Conservation (phyloP, 1,140 invertebrate species). For the Diachasmimorpha longicaudata region DNA sequence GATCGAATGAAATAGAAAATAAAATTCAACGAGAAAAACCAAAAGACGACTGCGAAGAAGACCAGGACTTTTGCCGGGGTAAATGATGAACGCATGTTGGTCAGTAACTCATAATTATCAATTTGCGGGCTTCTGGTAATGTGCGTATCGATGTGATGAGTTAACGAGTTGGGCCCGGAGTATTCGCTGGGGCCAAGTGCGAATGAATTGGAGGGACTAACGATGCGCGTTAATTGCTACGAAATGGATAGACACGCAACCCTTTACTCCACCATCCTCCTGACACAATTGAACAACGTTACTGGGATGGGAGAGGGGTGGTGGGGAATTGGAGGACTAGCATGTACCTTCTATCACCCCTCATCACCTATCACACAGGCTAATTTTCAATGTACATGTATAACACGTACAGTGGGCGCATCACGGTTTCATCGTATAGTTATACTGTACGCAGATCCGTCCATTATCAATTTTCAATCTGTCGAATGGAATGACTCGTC, state of each 20-base stretch:
- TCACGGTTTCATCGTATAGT: neutral
- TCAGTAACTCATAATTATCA: neutral
- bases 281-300: neutral
- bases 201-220: neutral
- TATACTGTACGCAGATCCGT: neutral
- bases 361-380: neutral
- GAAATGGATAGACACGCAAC: neutral
- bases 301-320: neutral
- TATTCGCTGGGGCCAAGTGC: neutral
- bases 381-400: neutral
- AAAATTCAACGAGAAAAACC: too few species aligned
- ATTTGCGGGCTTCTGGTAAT: neutral
- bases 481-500: neutral
- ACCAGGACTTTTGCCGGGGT: too few species aligned
- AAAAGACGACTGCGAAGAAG: too few species aligned
- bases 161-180: neutral
- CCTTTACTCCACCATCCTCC: neutral
- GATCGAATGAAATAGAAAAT: neutral
- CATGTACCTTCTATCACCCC: neutral
- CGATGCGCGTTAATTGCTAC: constrained; percentile 6
- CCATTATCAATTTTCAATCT: constrained; percentile 20
- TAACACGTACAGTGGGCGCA: neutral
- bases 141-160: neutral
- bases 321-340: neutral
- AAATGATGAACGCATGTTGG: too few species aligned